Base-by-base conservation (phyloP, 2,797 vertebrate genomes). In the Euphonia xanthogaster region DNA sequence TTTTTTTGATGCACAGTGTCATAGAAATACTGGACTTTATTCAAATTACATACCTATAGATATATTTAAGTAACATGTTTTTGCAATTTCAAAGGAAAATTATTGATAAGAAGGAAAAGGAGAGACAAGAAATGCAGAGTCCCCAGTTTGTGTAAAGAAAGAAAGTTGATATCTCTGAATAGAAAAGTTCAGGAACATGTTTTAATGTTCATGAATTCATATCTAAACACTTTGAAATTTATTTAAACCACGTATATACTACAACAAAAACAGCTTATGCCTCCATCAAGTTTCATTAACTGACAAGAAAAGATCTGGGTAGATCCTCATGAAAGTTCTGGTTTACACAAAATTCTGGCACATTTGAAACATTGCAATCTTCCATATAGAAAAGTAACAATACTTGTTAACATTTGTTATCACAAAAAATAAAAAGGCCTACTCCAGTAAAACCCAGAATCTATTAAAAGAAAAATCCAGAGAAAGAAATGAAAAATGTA, bases 211-310 rank as follows among this genome's bases (percentile, higher is more conserved):
- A 33, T 20, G 13, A 79, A 81, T 6, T 24, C 21, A 40, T 61
- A 50, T 14, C 3, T 39, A n/a, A 83, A 66, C 2, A 30, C 2
- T 44, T 60, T 20, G 2, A 44, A 25, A 31, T 39, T 76, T 58
- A 17, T 42, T 33, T 70, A 3, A 3, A 28, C 54, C 50, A 31
- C 35, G 3, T 14, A 48, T 51, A 44, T 4, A 66, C 12, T n/a
- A 3, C 5, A 67, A 60, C 1, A 54, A 35, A 47, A 57, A 7
- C 5, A 62, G 0, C 1, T 66, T 50, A 63, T 22, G 5, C 0
- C 4, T 67, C 50, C 23, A 25, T 53, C 23, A 68, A 35, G 21
- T 33, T 24, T 40, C 19, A 78, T 30, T n/a, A 24, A 60, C 20
- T 65, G 17, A 14, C 11, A 68, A 35, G 6, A 45, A 48, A 87